phyloP scores from a whole-genome alignment of 2,113 vertebrate species.

The Rhinichthys klamathensis region DNA sequence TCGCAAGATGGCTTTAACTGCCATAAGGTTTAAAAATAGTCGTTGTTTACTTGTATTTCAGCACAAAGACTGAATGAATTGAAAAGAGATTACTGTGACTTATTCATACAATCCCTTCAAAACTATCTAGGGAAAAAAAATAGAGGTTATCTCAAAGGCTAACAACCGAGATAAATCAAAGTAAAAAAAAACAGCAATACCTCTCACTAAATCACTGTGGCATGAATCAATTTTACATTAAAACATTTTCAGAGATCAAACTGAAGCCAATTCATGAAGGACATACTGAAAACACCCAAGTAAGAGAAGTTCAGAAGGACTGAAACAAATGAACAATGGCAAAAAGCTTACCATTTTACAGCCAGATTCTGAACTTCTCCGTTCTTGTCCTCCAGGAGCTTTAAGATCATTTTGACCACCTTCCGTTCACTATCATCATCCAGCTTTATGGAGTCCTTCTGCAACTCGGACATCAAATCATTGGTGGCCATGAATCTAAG shows the following conservation, averaged over 20 bases:
- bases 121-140: not conserved
- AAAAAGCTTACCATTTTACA: constrained; percentile 88
- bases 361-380: constrained; percentile 98
- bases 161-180: not conserved
- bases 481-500: constrained; percentile 98
- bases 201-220: constrained; percentile 25
- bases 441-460: constrained; percentile 98
- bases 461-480: constrained; percentile 97
- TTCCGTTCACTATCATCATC: constrained; percentile 98
- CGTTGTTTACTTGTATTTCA: not conserved
- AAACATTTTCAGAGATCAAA: not conserved
- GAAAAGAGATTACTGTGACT: not conserved
- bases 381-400: constrained; percentile 97
- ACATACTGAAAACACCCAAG: not conserved
- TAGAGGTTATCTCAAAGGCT: not conserved
- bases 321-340: not conserved
- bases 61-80: not conserved
- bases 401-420: constrained; percentile 99
- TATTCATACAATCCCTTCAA: not conserved
- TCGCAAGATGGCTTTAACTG: not conserved
- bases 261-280: not conserved
- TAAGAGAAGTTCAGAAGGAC: not conserved
- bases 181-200: constrained; percentile 2
- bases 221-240: constrained; percentile 34
- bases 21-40: not conserved